Evolutionary conservation across 2,888 invertebrate species (phyloP).

Genomic region (Eupithecia subumbrata): DNA sequence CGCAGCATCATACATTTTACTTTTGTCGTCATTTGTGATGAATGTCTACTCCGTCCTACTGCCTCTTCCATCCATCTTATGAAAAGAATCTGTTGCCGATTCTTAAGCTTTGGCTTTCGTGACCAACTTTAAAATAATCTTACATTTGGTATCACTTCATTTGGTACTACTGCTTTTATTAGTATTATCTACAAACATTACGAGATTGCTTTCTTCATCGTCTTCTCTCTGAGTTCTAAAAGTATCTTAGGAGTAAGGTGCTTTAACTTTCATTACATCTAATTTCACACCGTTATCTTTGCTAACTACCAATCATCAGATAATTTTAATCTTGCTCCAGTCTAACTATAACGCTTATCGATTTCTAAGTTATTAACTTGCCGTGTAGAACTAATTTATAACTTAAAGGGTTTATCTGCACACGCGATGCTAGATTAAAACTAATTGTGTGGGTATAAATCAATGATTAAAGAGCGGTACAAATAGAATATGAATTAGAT

Average conservation of each 20-base stretch:
- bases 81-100: not conserved
- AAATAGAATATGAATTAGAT: not conserved
- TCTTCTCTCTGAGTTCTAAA: not conserved
- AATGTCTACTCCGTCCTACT: no score
- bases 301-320: constrained; percentile 22
- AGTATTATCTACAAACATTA: not conserved
- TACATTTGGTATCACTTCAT: not conserved
- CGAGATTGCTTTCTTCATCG: not conserved
- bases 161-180: not conserved
- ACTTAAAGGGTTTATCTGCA: constrained; percentile 17
- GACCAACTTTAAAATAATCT: not conserved
- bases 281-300: constrained; percentile 12
- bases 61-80: not conserved
- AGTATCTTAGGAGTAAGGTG: no score
- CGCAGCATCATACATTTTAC: not conserved
- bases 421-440: constrained; percentile 30
- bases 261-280: not conserved
- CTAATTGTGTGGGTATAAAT: constrained; percentile 28
- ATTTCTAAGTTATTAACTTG: constrained; percentile 58
- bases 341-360: constrained; percentile 57
- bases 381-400: constrained; percentile 30
- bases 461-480: constrained; percentile 8
- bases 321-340: constrained; percentile 21
- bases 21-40: not conserved
- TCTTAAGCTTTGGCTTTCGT: not conserved